Evolutionary conservation across 2,888 invertebrate genomes (phyloP).

Genomic region (Lasiommata megera): DNA sequence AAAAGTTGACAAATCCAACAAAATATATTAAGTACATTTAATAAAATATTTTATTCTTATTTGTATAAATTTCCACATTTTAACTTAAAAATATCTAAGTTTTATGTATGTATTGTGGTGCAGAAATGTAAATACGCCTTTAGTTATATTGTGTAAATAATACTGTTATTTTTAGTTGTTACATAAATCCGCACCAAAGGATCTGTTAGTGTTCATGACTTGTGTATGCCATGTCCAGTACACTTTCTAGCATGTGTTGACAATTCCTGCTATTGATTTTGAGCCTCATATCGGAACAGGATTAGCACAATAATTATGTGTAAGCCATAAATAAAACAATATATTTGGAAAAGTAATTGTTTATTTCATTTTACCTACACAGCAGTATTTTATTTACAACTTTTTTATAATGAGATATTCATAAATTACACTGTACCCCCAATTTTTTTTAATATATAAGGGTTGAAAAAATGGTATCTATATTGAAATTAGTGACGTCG

Average conservation of each 20-base stretch:
- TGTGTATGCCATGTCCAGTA: constrained; percentile 59
- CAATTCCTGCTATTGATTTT: constrained; percentile 52
- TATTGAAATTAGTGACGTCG: not conserved
- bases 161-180: constrained; percentile 63
- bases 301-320: constrained; percentile 59
- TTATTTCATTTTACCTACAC: constrained; percentile 43
- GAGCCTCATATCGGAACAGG: constrained; percentile 57
- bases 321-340: constrained; percentile 64
- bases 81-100: not conserved
- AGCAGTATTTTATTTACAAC: not conserved
- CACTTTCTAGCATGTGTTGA: constrained; percentile 38
- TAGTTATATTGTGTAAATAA: constrained; percentile 59
- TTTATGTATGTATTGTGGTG: not conserved
- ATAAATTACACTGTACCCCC: no score
- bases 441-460: not conserved
- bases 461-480: not conserved
- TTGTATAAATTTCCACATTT: no score
- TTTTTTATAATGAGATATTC: not conserved
- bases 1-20: no score
- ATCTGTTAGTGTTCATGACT: constrained; percentile 53
- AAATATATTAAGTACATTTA: no score
- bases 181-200: constrained; percentile 54
- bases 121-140: not conserved
- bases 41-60: no score
- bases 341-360: constrained; percentile 65